phyloP scores from a whole-genome alignment of 2,888 invertebrate genomes.

The Metopia argyrocephala region DNA sequence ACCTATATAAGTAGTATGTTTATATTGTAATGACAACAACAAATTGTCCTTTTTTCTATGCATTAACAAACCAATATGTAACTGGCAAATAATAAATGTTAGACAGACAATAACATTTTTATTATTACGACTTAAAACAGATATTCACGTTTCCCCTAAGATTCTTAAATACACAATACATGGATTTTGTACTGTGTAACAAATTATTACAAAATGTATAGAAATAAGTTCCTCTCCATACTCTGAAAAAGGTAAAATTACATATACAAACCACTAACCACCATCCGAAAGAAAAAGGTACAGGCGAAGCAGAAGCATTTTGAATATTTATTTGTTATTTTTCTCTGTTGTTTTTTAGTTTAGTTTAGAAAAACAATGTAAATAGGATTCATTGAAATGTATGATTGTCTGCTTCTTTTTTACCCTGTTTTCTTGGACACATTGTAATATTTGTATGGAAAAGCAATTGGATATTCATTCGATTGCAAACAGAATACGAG shows the following conservation, averaged over 20 bases:
- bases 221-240: neutral
- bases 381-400: conserved; percentile 36
- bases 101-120: conserved; percentile 27
- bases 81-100: too few relatives aligned
- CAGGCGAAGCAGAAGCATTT: neutral
- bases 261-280: too few relatives aligned
- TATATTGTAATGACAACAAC: too few relatives aligned
- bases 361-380: conserved; percentile 15
- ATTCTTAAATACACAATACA: neutral
- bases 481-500: too few relatives aligned
- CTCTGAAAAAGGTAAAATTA: neutral
- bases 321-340: conserved; percentile 4
- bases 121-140: conserved; percentile 13
- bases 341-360: conserved; percentile 19
- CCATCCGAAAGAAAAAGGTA: neutral
- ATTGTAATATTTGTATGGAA: neutral
- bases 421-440: neutral
- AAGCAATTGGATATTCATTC: too few relatives aligned
- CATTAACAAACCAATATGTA: too few relatives aligned
- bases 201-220: conserved; percentile 15
- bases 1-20: too few relatives aligned
- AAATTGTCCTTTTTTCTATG: too few relatives aligned
- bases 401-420: neutral
- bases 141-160: neutral
- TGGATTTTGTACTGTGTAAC: neutral